phyloP scores from a whole-genome alignment of 2,797 vertebrate species.

The Sebastes diaconus region DNA sequence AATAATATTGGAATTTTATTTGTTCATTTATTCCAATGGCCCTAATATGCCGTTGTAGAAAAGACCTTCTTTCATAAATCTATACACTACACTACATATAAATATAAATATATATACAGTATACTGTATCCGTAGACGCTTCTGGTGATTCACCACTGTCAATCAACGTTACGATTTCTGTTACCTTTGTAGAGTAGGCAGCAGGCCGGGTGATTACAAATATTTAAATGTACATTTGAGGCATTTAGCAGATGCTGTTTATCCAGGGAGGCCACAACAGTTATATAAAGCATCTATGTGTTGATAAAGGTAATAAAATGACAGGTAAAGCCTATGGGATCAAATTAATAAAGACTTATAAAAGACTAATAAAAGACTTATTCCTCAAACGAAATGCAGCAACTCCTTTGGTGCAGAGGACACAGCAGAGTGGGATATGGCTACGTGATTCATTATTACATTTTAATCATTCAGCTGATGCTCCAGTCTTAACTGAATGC shows the following conservation, averaged over 20 bases:
- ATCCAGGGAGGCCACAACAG: neutral
- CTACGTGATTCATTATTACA: neutral
- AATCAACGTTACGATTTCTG: neutral
- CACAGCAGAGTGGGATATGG: neutral
- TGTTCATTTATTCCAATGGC: neutral
- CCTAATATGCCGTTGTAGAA: neutral
- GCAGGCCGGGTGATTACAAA: neutral
- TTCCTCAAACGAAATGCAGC: neutral
- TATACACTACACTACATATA: neutral
- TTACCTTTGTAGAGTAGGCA: neutral
- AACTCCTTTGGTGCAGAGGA: neutral
- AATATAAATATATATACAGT: neutral
- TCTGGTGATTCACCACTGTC: neutral
- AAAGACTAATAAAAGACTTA: neutral
- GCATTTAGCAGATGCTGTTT: constrained; percentile 4
- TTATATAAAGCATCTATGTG: neutral
- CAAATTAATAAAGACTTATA: neutral
- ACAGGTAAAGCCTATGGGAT: neutral
- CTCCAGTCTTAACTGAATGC: neutral
- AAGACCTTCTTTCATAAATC: neutral
- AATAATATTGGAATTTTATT: no score
- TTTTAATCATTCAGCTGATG: neutral
- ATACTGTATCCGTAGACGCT: neutral
- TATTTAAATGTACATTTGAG: constrained; percentile 10
- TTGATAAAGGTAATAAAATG: neutral